Conservation (phyloP, 2,113 vertebrate species). For the Nycticorax nycticorax region DNA sequence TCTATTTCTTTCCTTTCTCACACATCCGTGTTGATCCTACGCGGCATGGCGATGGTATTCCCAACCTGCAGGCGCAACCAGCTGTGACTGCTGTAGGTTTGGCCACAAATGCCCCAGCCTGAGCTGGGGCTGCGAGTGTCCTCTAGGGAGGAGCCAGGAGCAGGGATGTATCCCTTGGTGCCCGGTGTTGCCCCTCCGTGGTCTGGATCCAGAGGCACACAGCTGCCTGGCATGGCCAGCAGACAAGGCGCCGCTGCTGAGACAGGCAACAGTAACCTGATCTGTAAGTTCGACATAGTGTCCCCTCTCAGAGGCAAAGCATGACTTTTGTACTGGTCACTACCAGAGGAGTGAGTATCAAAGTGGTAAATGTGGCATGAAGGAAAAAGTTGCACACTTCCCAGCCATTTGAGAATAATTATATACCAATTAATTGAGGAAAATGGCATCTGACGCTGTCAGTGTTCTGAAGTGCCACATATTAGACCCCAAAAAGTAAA, state of each 20-base stretch:
- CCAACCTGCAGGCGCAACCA: not conserved
- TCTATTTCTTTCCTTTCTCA: not conserved
- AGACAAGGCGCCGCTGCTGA: not conserved
- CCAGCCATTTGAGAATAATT: conserved; percentile 4
- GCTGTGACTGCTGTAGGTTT: rapidly evolving
- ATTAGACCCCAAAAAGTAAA: conserved; percentile 30
- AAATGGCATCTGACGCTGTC: conserved; percentile 4
- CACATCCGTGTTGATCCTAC: rapidly evolving
- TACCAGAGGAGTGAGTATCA: not conserved
- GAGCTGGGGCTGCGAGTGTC: rapidly evolving
- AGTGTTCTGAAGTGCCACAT: not conserved
- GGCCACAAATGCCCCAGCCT: not conserved
- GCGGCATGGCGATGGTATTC: rapidly evolving
- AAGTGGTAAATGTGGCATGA: not conserved
- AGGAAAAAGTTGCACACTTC: not conserved
- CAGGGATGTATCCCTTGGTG: not conserved
- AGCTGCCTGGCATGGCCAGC: not conserved
- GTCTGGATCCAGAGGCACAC: not conserved
- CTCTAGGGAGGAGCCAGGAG: not conserved
- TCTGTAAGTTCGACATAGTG: not conserved
- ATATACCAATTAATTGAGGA: not conserved
- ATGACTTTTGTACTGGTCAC: not conserved
- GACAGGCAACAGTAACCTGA: not conserved
- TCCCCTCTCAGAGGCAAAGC: not conserved
- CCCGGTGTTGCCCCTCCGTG: not conserved